Base-by-base conservation (phyloP, 2,888 invertebrate species). In the Abrostola triplasia region DNA sequence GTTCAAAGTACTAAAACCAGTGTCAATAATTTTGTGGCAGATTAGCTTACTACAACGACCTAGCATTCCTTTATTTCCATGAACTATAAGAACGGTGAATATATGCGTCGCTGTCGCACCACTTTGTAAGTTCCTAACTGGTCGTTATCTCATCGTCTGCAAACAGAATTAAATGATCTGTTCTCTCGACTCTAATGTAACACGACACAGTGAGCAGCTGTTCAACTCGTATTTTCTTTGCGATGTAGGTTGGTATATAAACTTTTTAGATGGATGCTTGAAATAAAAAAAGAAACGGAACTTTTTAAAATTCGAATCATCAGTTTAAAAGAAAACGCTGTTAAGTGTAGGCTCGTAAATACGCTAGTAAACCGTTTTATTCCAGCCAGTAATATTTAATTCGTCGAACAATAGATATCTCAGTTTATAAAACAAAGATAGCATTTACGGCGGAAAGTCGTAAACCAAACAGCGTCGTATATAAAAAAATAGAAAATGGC, bases 401-500 rank as follows among this genome's bases (percentile, higher is more conserved):
- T 10, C 40, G 35, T 24, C 36, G 6, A 42, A 57, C 52, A 68
- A 67, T 55, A 64, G 44, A 55, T 52, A 52, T 58, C 59, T 11
- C 67, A 59, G 48, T 64, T 60, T 64, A 62, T 67, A 65, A 76
- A 60, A 70, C 49, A 76, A 70, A 70, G 55, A 59, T 56, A 79
- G 82, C 76, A 85, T 86, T 83, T 44, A 84, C 79, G 75, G 72
- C 67, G 36, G 74, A 79, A 84, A 76, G 76, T 81, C 83, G 81
- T 88, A 86, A 89, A 85, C 82, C 84, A 81, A 84, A 84, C 68
- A 71, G 80, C 80, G 77, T 8, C 79, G 80, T 68, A 83, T 80
- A 85, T 85, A 89, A 86, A 85, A 86, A 86, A 77, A 77, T 67
- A 71, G 79, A 83, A 85, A 87, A 87, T 84, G 86, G 82, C 84